Evolutionary conservation across 1,140 invertebrate species (phyloP).

Genomic region (Drosophila littoralis): DNA sequence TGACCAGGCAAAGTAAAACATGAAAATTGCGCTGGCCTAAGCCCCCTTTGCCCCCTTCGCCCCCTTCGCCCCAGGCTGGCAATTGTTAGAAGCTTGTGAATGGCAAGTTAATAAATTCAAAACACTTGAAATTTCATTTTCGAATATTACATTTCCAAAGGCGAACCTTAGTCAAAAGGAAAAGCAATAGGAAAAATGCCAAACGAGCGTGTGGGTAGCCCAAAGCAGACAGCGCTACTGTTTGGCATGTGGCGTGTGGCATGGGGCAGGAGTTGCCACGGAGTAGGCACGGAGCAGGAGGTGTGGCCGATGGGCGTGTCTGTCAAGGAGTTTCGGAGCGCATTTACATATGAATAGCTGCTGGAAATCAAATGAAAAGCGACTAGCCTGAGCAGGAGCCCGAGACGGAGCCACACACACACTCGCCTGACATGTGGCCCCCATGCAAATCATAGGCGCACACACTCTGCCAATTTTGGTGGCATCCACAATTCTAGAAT

Average conservation of each 20-base stretch:
- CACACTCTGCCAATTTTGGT: neutral
- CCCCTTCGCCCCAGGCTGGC: neutral
- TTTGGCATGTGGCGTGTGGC: too few species aligned
- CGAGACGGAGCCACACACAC: constrained; percentile 3
- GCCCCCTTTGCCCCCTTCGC: neutral
- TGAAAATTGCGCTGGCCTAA: constrained; percentile 1
- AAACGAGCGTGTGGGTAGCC: neutral
- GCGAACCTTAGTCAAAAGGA: constrained; percentile 12
- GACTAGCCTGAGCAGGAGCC: constrained; percentile 9
- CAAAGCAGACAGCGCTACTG: neutral
- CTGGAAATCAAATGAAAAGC: constrained; percentile 47
- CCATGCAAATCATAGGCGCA: constrained; percentile 2
- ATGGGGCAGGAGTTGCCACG: too few species aligned
- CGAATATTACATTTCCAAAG: constrained; percentile 64
- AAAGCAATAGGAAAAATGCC: constrained; percentile 39
- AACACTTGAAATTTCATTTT: constrained; percentile 69
- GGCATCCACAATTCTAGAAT: neutral
- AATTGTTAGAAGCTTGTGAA: constrained; percentile 21
- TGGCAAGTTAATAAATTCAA: constrained; percentile 71
- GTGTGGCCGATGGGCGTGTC: constrained; percentile 2
- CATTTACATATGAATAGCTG: constrained; percentile 58
- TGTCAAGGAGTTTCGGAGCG: constrained; percentile 4
- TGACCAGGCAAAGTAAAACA: constrained; percentile 17
- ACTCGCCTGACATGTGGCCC: constrained; percentile 4
- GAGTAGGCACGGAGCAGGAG: neutral